Percentiles rank a stretch among this genome's conserved stretches.
These are phyloP conservation scores for Brachyhypopomus gauderio DNA, from an alignment of 2,113 vertebrate genomes.

Conservation along the genomic window DNA sequence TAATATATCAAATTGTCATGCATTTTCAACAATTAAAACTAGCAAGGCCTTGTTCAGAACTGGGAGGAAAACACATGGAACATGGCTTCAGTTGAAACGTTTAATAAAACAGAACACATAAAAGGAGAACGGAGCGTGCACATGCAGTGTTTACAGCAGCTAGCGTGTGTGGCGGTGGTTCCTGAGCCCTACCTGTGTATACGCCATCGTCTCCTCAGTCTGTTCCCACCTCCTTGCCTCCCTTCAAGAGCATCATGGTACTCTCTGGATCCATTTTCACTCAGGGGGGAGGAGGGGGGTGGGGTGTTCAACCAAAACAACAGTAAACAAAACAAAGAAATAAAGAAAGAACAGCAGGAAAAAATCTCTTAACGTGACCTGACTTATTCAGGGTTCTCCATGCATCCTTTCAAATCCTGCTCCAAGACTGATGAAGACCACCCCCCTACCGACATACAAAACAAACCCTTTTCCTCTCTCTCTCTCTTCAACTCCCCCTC, in stretches of 20 bases:
- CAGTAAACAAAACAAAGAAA: background rate
- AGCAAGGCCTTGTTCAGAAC: too few relatives aligned
- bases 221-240: constrained; percentile 31
- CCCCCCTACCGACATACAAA: constrained; percentile 29
- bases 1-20: too few relatives aligned
- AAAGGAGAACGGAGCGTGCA: background rate
- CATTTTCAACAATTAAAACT: too few relatives aligned
- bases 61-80: too few relatives aligned
- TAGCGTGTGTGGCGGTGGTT: constrained; percentile 30
- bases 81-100: too few relatives aligned
- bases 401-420: constrained; percentile 23
- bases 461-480: background rate
- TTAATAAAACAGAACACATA: too few relatives aligned
- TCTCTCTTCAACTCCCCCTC: constrained; percentile 26
- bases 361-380: constrained; percentile 2
- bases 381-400: background rate
- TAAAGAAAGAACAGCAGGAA: background rate
- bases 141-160: background rate
- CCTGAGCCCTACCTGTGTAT: constrained; percentile 56
- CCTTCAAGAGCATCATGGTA: constrained; percentile 46
- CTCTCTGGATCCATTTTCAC: constrained; percentile 30
- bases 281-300: background rate
- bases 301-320: background rate
- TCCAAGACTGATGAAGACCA: constrained; percentile 32
- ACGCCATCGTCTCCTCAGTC: constrained; percentile 55